Evolutionary conservation across 2,113 vertebrate species (phyloP).

Genomic region (Psephotus haematonotus): DNA sequence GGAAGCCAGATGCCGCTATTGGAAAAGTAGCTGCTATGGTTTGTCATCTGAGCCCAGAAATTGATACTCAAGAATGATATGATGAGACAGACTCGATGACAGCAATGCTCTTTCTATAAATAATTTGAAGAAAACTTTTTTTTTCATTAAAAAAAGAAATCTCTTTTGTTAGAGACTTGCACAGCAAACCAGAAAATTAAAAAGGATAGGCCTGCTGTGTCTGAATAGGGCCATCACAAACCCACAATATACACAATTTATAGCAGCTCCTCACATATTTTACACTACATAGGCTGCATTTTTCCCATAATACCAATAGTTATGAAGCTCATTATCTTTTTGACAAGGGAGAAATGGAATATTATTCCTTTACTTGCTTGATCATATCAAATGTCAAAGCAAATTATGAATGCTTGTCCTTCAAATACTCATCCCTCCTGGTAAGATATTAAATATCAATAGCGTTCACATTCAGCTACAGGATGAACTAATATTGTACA

Average conservation of each 20-base stretch:
- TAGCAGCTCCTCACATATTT: background rate
- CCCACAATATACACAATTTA: background rate
- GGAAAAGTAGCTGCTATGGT: conserved; percentile 76
- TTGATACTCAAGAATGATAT: conserved; percentile 67
- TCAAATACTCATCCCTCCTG: conserved; percentile 33
- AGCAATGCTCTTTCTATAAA: conserved; percentile 61
- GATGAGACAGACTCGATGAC: conserved; percentile 50
- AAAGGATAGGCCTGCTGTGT: conserved; percentile 32
- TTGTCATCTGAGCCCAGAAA: conserved; percentile 72
- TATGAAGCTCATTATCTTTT: conserved; percentile 56
- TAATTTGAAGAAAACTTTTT: conserved; percentile 35
- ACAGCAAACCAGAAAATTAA: conserved; percentile 64
- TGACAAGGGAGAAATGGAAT: conserved; percentile 33
- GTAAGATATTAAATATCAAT: conserved; percentile 12
- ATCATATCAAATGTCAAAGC: conserved; percentile 59
- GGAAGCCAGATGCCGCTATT: conserved; percentile 76
- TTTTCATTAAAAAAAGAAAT: background rate
- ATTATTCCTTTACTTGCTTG: conserved; percentile 32
- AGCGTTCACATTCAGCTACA: background rate
- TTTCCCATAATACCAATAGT: conserved; percentile 4
- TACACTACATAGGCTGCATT: background rate
- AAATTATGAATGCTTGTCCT: conserved; percentile 60
- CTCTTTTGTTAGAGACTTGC: conserved; percentile 22
- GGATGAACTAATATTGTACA: background rate
- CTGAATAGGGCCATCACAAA: conserved; percentile 34